Percentiles rank a stretch among this genome's conserved stretches.
These are phyloP conservation scores for Strigamia crassipes DNA, from an alignment of 2,888 invertebrate species.

Conservation along the genomic window DNA sequence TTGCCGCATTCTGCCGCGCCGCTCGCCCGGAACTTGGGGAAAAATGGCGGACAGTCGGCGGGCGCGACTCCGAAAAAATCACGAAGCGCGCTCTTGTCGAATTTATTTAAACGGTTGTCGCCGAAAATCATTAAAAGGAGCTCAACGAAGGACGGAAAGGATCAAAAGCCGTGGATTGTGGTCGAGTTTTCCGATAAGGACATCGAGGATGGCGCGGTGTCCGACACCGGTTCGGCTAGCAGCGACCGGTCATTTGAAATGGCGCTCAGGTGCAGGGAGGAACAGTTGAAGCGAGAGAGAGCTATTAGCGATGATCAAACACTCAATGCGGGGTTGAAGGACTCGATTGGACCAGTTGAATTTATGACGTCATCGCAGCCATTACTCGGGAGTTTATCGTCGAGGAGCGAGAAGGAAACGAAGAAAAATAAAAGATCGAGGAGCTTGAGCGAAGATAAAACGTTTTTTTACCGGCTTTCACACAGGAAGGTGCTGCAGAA, in stretches of 20 bases:
- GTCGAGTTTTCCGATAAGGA: constrained; percentile 52
- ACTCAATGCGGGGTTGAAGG: neutral
- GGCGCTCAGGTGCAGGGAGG: constrained; percentile 50
- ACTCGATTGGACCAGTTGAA: neutral
- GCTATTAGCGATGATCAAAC: neutral
- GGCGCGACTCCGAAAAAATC: constrained; percentile 50
- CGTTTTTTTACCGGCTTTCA: neutral
- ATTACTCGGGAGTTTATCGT: neutral
- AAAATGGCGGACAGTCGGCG: neutral
- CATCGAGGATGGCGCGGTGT: constrained; percentile 47
- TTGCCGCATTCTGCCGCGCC: constrained; percentile 46
- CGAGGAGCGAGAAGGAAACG: neutral
- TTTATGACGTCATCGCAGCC: constrained; percentile 10
- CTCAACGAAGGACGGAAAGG: constrained; percentile 47
- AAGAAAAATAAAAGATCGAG: neutral
- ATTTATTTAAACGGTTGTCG: constrained; percentile 51
- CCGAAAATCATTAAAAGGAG: constrained; percentile 51
- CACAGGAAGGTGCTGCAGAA: neutral
- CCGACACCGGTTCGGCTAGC: constrained; percentile 47
- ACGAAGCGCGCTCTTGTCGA: constrained; percentile 51
- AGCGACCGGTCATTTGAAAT: constrained; percentile 51
- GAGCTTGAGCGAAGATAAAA: constrained; percentile 13
- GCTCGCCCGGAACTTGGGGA: neutral
- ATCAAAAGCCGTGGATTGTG: constrained; percentile 52
- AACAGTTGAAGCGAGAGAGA: constrained; percentile 8